Evolutionary conservation across 1,140 invertebrate species (phyloP), one percentile per base, ranked within the genome.

Genomic region (Bicyclus anynana): DNA sequence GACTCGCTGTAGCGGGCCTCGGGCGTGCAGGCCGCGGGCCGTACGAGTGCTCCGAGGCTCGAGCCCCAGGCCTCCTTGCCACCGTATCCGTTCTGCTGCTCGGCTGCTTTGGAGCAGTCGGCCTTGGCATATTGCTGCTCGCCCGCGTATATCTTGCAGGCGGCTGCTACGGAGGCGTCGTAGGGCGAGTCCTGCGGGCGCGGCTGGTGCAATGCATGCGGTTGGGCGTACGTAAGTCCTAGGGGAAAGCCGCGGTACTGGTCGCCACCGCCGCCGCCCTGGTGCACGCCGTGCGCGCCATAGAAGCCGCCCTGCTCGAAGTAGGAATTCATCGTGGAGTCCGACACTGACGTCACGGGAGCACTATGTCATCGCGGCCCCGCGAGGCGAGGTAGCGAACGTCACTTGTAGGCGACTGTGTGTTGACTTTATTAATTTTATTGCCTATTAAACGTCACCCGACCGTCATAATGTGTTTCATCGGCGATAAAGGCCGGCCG

Each of bases 261-360:
- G 64, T 93, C 93, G 6, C 92, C 91, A 33, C 93, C 92, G 13
- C 93, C 91, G 38, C 92, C 91, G 44, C 91, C 90, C 61, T 93
- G 91, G 76, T 94, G 93, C 79, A 95, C 94, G 70, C 95, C 94
- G 87, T 96, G 96, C 69, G 94, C 93, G 57, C 95, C 95, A 90
- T 97, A 97, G 91, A 97, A 97, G 86, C 96, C 95, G 87, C 94
- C 94, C 90, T 97, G 96, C 90, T 97, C 96, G 87, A 97, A 98
- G 89, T 97, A 97, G 77, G 96, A 97, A 93, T 97, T 97, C 96
- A 97, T 97, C 90, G 90, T 92, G 86, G 77, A 62, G 82, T 81
- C 84, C 52, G 70, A 61, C 81, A 80, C 79, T 65, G 72, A 76
- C 77, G 80, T 83, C 84, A 85, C 81, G 64, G 51, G 60, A 79